Evolutionary conservation across 2,113 vertebrate genomes (phyloP).

Genomic region (Erpornis zantholeuca): DNA sequence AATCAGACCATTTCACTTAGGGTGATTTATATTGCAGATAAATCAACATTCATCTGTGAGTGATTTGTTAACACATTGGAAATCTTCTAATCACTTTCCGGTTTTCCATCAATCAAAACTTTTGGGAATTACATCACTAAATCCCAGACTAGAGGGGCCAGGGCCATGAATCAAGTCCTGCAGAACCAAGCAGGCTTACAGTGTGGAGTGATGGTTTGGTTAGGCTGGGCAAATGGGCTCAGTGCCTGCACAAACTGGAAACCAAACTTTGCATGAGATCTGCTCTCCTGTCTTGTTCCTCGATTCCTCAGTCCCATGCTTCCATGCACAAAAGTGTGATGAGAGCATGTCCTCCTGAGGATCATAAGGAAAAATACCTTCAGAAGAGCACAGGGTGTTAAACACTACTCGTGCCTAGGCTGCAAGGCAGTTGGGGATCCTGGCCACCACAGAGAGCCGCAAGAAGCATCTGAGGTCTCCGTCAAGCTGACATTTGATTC

Average conservation of each 20-base stretch:
- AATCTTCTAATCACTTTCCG: background rate
- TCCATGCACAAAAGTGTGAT: background rate
- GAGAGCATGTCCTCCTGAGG: background rate
- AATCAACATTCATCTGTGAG: background rate
- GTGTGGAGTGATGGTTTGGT: background rate
- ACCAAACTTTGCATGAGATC: background rate
- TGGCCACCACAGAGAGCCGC: background rate
- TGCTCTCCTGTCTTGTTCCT: background rate
- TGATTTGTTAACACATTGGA: background rate
- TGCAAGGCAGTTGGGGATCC: background rate
- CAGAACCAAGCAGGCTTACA: background rate
- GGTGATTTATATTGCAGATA: conserved; percentile 5
- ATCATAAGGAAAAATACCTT: background rate
- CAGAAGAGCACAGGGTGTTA: background rate
- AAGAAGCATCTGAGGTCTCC: background rate
- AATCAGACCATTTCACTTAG: conserved; percentile 14
- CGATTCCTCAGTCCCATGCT: background rate
- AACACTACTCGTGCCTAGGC: background rate
- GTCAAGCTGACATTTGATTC: background rate
- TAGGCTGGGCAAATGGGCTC: background rate
- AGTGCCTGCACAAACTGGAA: background rate
- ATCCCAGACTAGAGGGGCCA: background rate
- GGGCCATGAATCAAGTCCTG: background rate
- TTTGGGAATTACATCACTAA: background rate
- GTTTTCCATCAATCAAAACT: background rate